Base-by-base conservation (phyloP, 1,140 invertebrate species). In the Melanaphis sacchari region DNA sequence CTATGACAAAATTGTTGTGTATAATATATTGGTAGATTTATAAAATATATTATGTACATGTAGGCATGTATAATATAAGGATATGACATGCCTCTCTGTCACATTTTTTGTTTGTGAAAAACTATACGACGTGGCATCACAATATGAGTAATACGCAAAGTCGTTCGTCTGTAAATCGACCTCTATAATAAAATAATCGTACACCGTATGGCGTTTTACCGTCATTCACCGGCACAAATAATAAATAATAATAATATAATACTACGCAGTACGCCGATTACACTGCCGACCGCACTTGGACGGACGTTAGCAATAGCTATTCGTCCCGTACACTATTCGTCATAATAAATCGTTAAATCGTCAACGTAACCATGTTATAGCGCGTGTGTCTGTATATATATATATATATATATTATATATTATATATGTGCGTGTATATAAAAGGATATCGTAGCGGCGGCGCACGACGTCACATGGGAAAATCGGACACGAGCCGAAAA, bases 231-330 rank as follows among this genome's bases (percentile, higher is more conserved):
- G 59, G 31, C 15, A 76, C 31, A 76, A 76, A 76, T 76, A 76
- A 66, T 66, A 66, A 76, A n/a, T n/a, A 76, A 66, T 66, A 66
- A 66, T 66, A 66, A 66, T 59, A 59, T 76, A 76, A 76, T 76
- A 36, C 31, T 76, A 76, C 59, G 59, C 59, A 76, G 59, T 76
- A 36, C n/a, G 5, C n/a, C 59, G 59, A n/a, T n/a, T 21, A 76
- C 59, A 15, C n/a, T n/a, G 31, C n/a, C 59, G 4, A 76, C n/a
- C 59, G 59, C 15, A n/a, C 59, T n/a, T 76, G 59, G 59, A 76
- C 31, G 59, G 59, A 76, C 59, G 59, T 76, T n/a, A n/a, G 31
- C 59, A 66, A 66, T 66, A 9, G 59, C 59, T 66, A 66, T 66
- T 31, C 59, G 59, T 18, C 59, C n/a, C 59, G 31, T n/a, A 76